Conservation (phyloP, 2,888 invertebrate genomes). For the Ochropleura plecta region DNA sequence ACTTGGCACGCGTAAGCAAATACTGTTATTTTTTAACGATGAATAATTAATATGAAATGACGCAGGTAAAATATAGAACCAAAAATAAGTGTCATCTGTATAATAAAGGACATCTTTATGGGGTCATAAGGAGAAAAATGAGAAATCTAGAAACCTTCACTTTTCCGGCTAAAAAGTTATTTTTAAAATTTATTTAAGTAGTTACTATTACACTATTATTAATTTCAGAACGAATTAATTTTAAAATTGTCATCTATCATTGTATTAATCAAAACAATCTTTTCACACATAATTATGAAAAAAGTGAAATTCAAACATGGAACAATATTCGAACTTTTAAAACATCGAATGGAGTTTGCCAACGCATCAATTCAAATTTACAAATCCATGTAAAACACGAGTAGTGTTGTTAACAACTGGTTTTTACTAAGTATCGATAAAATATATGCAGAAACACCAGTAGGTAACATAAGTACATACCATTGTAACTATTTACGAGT, state of each 20-base stretch:
- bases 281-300: background rate
- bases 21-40: background rate
- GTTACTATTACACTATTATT: background rate
- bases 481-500: conserved; percentile 52
- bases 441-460: conserved; percentile 41
- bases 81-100: background rate
- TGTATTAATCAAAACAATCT: background rate
- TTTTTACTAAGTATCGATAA: conserved; percentile 52
- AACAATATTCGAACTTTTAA: background rate
- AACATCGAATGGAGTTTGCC: conserved; percentile 7
- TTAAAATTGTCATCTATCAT: background rate
- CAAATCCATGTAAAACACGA: conserved; percentile 35
- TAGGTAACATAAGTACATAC: conserved; percentile 36
- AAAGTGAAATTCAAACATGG: background rate
- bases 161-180: background rate
- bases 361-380: conserved; percentile 17
- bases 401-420: conserved; percentile 52
- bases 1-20: conserved; percentile 6
- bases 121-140: background rate
- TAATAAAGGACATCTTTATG: background rate
- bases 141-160: background rate
- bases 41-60: background rate
- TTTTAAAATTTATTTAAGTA: background rate
- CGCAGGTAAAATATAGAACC: background rate
- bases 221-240: background rate